phyloP scores from a whole-genome alignment of 1,140 invertebrate species.

The Octopus bimaculoides region DNA sequence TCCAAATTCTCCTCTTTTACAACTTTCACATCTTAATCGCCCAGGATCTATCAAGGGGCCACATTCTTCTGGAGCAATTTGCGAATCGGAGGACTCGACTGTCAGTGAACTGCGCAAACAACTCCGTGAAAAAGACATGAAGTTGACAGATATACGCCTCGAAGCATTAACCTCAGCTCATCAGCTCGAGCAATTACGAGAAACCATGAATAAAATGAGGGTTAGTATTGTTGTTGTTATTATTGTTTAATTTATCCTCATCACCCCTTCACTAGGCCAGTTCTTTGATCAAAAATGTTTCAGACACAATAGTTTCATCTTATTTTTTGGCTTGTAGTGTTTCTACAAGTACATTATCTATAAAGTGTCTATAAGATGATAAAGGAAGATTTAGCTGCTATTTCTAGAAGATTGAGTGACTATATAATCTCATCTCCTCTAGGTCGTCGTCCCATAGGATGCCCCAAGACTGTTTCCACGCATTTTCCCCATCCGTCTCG shows the following conservation, averaged over 20 bases:
- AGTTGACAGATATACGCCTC: conserved; percentile 90
- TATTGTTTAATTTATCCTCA: background rate
- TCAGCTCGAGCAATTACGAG: conserved; percentile 92
- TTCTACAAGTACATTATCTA: too few species aligned
- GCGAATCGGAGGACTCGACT: conserved; percentile 49
- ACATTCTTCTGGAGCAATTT: conserved; percentile 47
- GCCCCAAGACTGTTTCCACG: too few species aligned
- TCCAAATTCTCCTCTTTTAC: conserved; percentile 57
- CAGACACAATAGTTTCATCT: background rate
- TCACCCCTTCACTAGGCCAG: too few species aligned
- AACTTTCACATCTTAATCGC: conserved; percentile 45
- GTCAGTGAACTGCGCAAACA: conserved; percentile 90
- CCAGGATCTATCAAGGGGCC: conserved; percentile 54
- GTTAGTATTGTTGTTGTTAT: conserved; percentile 56
- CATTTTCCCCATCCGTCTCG: too few species aligned
- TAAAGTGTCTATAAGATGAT: too few species aligned
- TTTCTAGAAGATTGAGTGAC: too few species aligned
- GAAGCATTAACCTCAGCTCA: conserved; percentile 95
- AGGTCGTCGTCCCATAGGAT: too few species aligned
- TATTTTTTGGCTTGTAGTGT: conserved; percentile 14
- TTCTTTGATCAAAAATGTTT: too few species aligned
- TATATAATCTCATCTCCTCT: too few species aligned
- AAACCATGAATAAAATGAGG: conserved; percentile 94
- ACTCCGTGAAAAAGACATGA: conserved; percentile 91
- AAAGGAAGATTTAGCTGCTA: too few species aligned